These are phyloP conservation scores for Lypha dubia DNA, from an alignment of 2,888 invertebrate genomes.

Conservation along the genomic window DNA sequence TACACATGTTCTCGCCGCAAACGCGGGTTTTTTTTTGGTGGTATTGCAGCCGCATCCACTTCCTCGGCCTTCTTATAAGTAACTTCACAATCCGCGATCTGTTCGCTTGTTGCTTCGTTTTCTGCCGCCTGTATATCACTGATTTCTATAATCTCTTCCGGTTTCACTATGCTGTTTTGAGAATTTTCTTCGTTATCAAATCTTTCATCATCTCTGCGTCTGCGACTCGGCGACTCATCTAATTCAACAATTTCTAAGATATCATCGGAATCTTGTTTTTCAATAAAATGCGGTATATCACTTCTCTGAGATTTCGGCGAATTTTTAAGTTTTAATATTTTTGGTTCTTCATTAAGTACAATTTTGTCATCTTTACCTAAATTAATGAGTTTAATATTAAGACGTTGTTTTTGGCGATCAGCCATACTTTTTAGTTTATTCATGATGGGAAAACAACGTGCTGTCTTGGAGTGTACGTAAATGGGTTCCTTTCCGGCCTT, in stretches of 20 bases:
- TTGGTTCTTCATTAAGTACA: slow-evolving; percentile 84
- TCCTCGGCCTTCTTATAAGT: slow-evolving; percentile 51
- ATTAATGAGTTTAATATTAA: slow-evolving; percentile 81
- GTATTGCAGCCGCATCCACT: slow-evolving; percentile 63
- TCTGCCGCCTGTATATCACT: slow-evolving; percentile 62
- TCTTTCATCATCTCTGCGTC: slow-evolving; percentile 76
- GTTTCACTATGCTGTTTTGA: slow-evolving; percentile 77
- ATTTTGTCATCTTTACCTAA: slow-evolving; percentile 84
- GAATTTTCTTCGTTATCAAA: slow-evolving; percentile 53
- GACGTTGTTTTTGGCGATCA: slow-evolving; percentile 86
- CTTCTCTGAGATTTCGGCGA: slow-evolving; percentile 86
- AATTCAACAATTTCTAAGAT: slow-evolving; percentile 82
- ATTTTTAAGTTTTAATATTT: slow-evolving; percentile 86
- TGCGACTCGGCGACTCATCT: slow-evolving; percentile 83
- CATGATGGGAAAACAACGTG: slow-evolving; percentile 85
- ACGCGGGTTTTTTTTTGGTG: slow-evolving; percentile 82
- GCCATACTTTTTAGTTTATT: slow-evolving; percentile 87
- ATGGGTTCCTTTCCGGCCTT: slow-evolving; percentile 57
- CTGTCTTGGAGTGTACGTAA: slow-evolving; percentile 70
- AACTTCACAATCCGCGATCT: slow-evolving; percentile 72
- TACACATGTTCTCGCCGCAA: slow-evolving; percentile 86
- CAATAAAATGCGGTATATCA: slow-evolving; percentile 83
- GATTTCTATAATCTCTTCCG: slow-evolving; percentile 83
- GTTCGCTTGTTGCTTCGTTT: not conserved
- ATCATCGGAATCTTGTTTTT: slow-evolving; percentile 83